Evolutionary conservation across 2,888 invertebrate species (phyloP).

Genomic region (Homarus gammarus): DNA sequence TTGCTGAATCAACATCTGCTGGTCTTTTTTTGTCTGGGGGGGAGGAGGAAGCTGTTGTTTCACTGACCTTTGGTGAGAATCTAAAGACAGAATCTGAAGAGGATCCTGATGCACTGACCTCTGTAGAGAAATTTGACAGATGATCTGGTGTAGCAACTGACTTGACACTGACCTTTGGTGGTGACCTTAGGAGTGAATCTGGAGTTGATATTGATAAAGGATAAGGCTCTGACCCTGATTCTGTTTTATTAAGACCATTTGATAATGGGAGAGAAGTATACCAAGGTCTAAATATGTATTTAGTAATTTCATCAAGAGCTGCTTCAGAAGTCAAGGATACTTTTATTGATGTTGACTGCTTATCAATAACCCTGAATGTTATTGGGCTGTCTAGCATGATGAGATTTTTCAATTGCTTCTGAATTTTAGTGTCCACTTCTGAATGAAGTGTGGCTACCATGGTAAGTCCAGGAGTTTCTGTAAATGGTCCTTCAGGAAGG

Average conservation of each 20-base stretch:
- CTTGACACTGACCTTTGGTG: too few species aligned
- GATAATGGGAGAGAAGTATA: not conserved
- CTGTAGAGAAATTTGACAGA: not conserved
- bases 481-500: conserved; percentile 47
- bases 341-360: conserved; percentile 39
- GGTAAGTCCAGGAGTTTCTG: conserved; percentile 35
- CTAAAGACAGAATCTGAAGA: not conserved
- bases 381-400: conserved; percentile 8
- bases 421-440: not conserved
- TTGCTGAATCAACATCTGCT: not conserved
- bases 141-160: not conserved
- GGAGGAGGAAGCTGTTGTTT: not conserved
- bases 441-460: conserved; percentile 29
- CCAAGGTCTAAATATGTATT: conserved; percentile 44
- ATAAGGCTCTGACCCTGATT: not conserved
- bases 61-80: not conserved
- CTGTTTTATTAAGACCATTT: not conserved
- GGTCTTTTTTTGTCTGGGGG: not conserved
- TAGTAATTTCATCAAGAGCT: not conserved
- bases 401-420: conserved; percentile 5
- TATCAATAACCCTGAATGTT: conserved; percentile 36
- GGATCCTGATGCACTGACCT: not conserved
- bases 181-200: too few species aligned
- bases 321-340: not conserved
- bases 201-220: too few species aligned